These are phyloP conservation scores for Augochlora pura DNA, from an alignment of 1,140 invertebrate genomes.

Conservation along the genomic window DNA sequence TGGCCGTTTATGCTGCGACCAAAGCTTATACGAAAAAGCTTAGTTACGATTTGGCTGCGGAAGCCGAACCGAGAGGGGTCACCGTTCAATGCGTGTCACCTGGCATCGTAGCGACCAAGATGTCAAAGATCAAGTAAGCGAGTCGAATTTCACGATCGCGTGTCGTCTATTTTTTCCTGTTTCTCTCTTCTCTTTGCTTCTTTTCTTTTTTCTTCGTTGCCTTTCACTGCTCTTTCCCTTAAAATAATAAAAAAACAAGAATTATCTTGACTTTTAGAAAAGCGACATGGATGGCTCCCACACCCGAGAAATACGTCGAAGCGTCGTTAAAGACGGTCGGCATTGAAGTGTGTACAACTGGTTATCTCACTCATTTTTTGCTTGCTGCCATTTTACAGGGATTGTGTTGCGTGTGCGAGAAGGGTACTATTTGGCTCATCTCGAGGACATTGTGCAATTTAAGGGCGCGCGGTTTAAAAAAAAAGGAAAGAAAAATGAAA, in stretches of 20 bases:
- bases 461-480: conserved; percentile 78
- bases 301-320: conserved; percentile 88
- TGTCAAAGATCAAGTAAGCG: conserved; percentile 89
- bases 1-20: conserved; percentile 93
- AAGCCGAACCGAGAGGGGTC: conserved; percentile 90
- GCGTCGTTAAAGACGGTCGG: conserved; percentile 89
- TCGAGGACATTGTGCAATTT: conserved; percentile 84
- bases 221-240: no score
- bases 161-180: no score
- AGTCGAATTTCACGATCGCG: no score
- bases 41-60: conserved; percentile 88
- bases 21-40: conserved; percentile 95
- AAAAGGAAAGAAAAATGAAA: conserved; percentile 45
- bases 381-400: conserved; percentile 82
- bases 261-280: neutral
- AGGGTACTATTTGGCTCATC: conserved; percentile 82
- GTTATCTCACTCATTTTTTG: conserved; percentile 88
- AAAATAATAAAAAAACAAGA: neutral
- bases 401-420: conserved; percentile 80
- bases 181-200: neutral
- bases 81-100: conserved; percentile 92
- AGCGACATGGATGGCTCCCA: conserved; percentile 90
- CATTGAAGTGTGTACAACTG: conserved; percentile 86
- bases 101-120: conserved; percentile 95
- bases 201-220: neutral